Percentiles rank a stretch among this genome's conserved stretches.
Evolutionary conservation across 2,888 invertebrate genomes (phyloP).

Genomic region (Morpho helenor): DNA sequence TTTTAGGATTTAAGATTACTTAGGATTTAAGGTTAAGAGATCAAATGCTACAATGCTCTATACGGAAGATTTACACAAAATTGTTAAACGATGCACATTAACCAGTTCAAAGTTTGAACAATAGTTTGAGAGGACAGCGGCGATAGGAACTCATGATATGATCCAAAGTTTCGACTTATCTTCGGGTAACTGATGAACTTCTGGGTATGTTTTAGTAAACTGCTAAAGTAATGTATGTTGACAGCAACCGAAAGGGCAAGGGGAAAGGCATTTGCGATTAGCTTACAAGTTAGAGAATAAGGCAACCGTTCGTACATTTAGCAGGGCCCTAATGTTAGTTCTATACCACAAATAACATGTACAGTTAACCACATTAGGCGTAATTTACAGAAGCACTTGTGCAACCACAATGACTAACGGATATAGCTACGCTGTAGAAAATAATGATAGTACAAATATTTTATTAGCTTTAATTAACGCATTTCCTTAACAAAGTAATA

Average conservation of each 20-base stretch:
- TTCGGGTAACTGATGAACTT: too few species aligned
- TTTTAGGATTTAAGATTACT: too few species aligned
- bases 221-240: neutral
- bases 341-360: constrained; percentile 5
- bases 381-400: constrained; percentile 5
- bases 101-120: too few species aligned
- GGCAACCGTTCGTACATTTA: neutral
- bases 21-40: too few species aligned
- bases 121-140: too few species aligned
- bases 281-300: neutral
- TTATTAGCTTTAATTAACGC: too few species aligned
- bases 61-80: too few species aligned
- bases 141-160: too few species aligned
- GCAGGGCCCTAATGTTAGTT: constrained; percentile 1
- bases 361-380: constrained; percentile 6
- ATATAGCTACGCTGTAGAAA: constrained; percentile 2
- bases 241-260: neutral
- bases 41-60: too few species aligned
- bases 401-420: neutral
- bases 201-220: neutral
- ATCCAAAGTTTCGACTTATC: too few species aligned
- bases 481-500: too few species aligned
- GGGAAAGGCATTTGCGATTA: neutral
- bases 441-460: neutral
- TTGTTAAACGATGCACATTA: too few species aligned